Evolutionary conservation across 2,888 invertebrate species (phyloP), one percentile per base, ranked within the genome.

Genomic region (Blastobasis adustella): DNA sequence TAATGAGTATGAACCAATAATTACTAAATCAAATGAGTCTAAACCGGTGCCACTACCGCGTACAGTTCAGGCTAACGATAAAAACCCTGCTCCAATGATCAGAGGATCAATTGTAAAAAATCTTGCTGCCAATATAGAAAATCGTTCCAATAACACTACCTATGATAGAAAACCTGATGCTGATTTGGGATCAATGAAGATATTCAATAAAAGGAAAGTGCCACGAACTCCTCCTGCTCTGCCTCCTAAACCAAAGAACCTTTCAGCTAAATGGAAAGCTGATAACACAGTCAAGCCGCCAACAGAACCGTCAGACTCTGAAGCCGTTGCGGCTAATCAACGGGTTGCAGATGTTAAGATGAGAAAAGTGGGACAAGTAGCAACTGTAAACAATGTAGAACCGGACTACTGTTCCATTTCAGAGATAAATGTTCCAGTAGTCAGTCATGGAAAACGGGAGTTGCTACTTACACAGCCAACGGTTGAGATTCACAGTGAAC

Each of bases 331-430:
- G 79, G 86, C 86, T 78, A 89, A 86, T 75, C 89, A 89, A 89
- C 89, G 89, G 89, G 86, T 85, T 82, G 82, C 86, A 84, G 88
- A 89, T 75, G 88, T 89, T 87, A 88, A 86, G 80, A 79, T 75
- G 73, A 85, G 80, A 77, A 88, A 82, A 79, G 82, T 82, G 73
- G 86, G 84, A 75, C 84, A 86, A 79, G 81, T 82, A 79, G 86
- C 86, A 73, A 84, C 83, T 69, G 67, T 79, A 55, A 82, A 81
- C 65, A 80, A 71, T 70, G 71, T 84, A 57, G 93, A 93, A 77
- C 93, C 93, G 57, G 93, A 93, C 80, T 93, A 93, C 87, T 93
- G 93, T 76, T 93, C 93, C 69, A 93, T 93, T 79, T 93, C 93
- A 60, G 93, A 93, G 86, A 90, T 93, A 79, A 92, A 91, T 89